phyloP scores from a whole-genome alignment of 2,113 vertebrate species.

The human region GRCh38 chr9:84616501-84617000 shows the following conservation, averaged over 20 bases:
- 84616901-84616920: background rate
- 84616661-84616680: background rate
- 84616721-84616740: background rate
- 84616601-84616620: background rate
- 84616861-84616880: background rate
- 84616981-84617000: background rate
- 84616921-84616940: background rate
- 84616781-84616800: background rate
- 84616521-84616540: background rate
- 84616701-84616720: background rate
- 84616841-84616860: background rate
- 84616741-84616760: background rate
- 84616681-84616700: background rate
- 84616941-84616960: background rate
- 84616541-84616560: background rate
- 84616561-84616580: background rate
- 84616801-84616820: background rate
- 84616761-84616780: background rate
- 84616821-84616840: background rate
- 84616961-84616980: background rate
- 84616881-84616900: background rate
- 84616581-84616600: background rate
- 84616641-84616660: background rate
- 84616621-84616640: background rate
- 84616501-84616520: background rate